phyloP scores from a whole-genome alignment of 53 echinoderm and acorn worm species.

The Henricia sp. region DNA sequence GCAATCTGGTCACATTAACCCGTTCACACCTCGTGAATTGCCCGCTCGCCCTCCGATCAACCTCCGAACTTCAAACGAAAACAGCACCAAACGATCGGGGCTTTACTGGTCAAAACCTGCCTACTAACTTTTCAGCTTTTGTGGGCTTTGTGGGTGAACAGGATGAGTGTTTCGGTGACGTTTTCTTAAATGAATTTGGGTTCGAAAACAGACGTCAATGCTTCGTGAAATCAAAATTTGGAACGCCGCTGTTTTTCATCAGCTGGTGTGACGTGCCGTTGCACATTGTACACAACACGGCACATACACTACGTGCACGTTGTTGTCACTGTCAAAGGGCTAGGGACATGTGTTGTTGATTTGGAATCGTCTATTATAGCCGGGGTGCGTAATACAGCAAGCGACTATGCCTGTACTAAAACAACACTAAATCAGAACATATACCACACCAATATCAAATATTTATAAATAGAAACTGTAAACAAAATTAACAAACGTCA shows the following conservation, averaged over 20 bases:
- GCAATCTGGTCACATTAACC: constrained; percentile 28
- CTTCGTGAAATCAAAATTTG: not conserved
- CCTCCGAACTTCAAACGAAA: not conserved
- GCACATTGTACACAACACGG: not conserved
- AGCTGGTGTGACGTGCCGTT: constrained; percentile 5
- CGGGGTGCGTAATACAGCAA: not conserved
- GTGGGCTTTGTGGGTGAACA: not conserved
- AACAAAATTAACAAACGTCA: not conserved
- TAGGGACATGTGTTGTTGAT: constrained; percentile 52
- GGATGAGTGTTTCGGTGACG: not conserved
- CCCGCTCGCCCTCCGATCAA: not conserved
- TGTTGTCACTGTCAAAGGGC: not conserved
- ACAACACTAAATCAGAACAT: not conserved
- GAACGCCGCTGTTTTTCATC: not conserved
- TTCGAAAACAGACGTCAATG: constrained; percentile 5
- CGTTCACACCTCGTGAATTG: constrained; percentile 17
- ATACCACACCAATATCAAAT: not conserved
- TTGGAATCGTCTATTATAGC: constrained; percentile 25
- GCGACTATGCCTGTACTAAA: too few relatives aligned
- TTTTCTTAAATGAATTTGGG: not conserved
- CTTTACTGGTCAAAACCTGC: not conserved
- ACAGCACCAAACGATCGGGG: not conserved
- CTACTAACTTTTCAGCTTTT: too few relatives aligned
- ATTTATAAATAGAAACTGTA: not conserved
- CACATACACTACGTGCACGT: not conserved